Percentiles rank a stretch among this genome's conserved stretches.
Evolutionary conservation across 2,888 invertebrate genomes (phyloP).

Genomic region (Ectobius pallidus): DNA sequence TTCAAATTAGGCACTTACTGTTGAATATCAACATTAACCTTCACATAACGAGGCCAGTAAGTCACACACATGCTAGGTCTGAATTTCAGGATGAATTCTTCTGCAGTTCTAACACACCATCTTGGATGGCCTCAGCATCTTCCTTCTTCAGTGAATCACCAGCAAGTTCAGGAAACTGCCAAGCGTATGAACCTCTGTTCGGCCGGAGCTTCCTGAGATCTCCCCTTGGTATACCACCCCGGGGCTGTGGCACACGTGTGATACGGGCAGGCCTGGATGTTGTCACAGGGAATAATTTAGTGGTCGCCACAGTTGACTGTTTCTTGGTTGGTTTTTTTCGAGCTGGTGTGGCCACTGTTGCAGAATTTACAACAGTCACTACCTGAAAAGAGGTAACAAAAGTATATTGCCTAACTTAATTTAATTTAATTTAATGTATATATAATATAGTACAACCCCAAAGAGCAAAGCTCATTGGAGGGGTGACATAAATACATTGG

Average conservation of each 20-base stretch:
- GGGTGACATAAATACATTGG: too few species aligned
- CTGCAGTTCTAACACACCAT: slow-evolving; percentile 26
- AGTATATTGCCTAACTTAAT: too few species aligned
- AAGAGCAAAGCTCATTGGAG: too few species aligned
- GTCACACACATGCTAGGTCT: too few species aligned
- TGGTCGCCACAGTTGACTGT: background rate
- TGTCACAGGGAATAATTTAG: slow-evolving; percentile 14
- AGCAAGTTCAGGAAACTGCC: slow-evolving; percentile 46
- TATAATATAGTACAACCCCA: too few species aligned
- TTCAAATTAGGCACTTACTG: too few species aligned
- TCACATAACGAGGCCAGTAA: too few species aligned
- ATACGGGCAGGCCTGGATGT: background rate
- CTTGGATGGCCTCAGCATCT: slow-evolving; percentile 12
- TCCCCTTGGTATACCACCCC: background rate
- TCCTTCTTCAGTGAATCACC: slow-evolving; percentile 44
- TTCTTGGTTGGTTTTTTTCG: slow-evolving; percentile 10
- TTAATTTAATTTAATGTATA: too few species aligned
- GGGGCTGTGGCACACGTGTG: background rate
- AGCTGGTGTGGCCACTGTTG: slow-evolving; percentile 37
- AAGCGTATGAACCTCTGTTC: slow-evolving; percentile 14
- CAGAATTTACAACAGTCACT: slow-evolving; percentile 49
- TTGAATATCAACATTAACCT: too few species aligned
- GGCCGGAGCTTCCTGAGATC: background rate
- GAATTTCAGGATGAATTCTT: slow-evolving; percentile 24
- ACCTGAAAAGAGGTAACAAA: slow-evolving; percentile 45